Base-by-base conservation (phyloP, 2,888 invertebrate species). In the Catocala fraxini region DNA sequence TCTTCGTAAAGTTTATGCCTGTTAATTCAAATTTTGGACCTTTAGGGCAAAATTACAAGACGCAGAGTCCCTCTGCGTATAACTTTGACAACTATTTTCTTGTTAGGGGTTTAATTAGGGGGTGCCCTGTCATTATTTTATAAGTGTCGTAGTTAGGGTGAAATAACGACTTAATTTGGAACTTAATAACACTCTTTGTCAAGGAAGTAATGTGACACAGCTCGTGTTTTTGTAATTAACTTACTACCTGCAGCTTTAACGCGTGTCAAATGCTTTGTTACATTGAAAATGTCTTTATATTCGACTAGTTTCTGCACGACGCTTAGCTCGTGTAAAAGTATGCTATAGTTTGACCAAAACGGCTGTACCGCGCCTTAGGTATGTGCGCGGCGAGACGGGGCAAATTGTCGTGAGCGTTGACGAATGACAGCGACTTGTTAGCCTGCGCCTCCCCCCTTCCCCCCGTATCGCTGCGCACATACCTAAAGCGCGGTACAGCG, bases 71-170 rank as follows among this genome's bases (percentile, higher is more conserved):
- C 51, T 46, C 42, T 33, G 35, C 13, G 48, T 10, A 25, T n/a
- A 51, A 55, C 46, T 63, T 72, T 59, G 61, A 13, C 46, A 57
- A 73, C 68, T 77, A 75, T 77, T 77, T 76, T 75, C 73, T 73
- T 75, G 68, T 68, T 65, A 65, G 56, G 48, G 51, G 25, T 67
- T 55, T 77, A 73, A 77, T 77, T 77, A 69, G 61, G 63, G 56
- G 68, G 33, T 56, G 25, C 56, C 57, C 55, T 65, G 55, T 69
- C 67, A 63, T 75, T 74, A 65, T 52, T 61, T 47, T 62, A 45
- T 56, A 59, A 65, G 59, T 65, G 55, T 64, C 56, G 43, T 46
- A 51, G 49, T 54, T 41, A 56, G 15, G 51, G 42, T 64, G 47
- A 51, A 49, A 48, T 51, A 65, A 68, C 56, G 48, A 34, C 58